Base-by-base conservation (phyloP, 2,113 vertebrate species). In the Paramisgurnus dabryanus region DNA sequence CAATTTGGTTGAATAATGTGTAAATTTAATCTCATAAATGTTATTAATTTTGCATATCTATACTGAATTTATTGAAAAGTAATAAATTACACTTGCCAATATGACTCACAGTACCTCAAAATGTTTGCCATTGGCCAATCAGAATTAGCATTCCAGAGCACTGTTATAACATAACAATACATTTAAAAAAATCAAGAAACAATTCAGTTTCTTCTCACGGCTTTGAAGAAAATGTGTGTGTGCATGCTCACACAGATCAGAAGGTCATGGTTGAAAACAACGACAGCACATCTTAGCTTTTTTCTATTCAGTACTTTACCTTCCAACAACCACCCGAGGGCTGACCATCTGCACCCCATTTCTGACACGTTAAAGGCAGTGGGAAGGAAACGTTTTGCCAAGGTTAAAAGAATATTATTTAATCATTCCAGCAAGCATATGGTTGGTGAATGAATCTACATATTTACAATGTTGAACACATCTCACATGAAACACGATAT, bases 321-420 rank as follows among this genome's bases (percentile, higher is more conserved):
- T 78, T 74, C 45, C 6, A 65, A 45, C 71, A 83, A 41, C 18
- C 43, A 41, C 67, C 79, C 41, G 72, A 67, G 61, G 76, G 57
- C 15, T 7, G 9, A 27, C 81, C 68, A 83, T 80, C 74, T 72
- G 79, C 68, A 77, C 66, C 9, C 65, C 65, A 78, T 68, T 68
- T 57, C 72, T 67, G 63, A 71, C 78, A 78, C 41, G 15, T n/a
- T 50, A 47, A 47, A 55, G 47, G 17, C 43, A 78, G 22, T 75
- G 17, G n/a, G 45, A 69, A 69, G 63, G 17, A 82, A 76, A 69
- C 18, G 17, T 64, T 77, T 58, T 39, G 27, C 74, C 79, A 81
- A 76, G 70, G 58, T 81, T 64, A 81, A 74, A 47, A 71, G 43
- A 78, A 77, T n/a, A n/a, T 67, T 80, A 65, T 80, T 80, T 65